Percentiles rank a stretch among this genome's conserved stretches.
phyloP scores from a whole-genome alignment of 1,140 invertebrate genomes.

The Schlechtendalia chinensis region DNA sequence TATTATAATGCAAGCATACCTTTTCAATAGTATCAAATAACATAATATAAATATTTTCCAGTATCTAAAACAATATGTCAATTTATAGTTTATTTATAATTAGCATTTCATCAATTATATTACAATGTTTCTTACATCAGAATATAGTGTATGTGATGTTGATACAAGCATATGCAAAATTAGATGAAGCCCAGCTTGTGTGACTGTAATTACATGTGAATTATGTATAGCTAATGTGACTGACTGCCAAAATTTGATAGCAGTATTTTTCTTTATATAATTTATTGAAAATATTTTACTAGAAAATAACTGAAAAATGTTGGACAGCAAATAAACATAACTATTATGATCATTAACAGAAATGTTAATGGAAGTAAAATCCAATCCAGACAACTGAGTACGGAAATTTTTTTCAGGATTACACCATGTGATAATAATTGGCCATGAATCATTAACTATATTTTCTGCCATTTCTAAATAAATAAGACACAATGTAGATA shows the following conservation, averaged over 20 bases:
- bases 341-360: constrained; percentile 12
- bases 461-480: constrained; percentile 32
- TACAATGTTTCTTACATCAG: constrained; percentile 5
- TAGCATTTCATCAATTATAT: not conserved
- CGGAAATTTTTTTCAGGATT: constrained; percentile 30
- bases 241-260: constrained; percentile 27
- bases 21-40: constrained; percentile 24
- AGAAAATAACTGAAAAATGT: constrained; percentile 33
- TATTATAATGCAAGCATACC: constrained; percentile 6
- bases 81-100: not conserved
- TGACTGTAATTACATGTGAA: constrained; percentile 15
- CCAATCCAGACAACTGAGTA: constrained; percentile 21
- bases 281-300: constrained; percentile 29
- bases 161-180: constrained; percentile 26
- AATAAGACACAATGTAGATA: not conserved
- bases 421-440: constrained; percentile 42
- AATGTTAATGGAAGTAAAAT: constrained; percentile 37
- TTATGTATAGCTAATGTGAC: constrained; percentile 31
- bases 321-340: constrained; percentile 23
- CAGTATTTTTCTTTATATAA: constrained; percentile 26
- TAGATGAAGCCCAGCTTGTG: constrained; percentile 2
- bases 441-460: constrained; percentile 7
- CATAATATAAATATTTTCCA: constrained; percentile 31
- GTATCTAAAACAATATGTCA: constrained; percentile 12
- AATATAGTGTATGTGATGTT: constrained; percentile 32